Base-by-base conservation (phyloP, 2,888 invertebrate genomes). In the Emmelina monodactyla region DNA sequence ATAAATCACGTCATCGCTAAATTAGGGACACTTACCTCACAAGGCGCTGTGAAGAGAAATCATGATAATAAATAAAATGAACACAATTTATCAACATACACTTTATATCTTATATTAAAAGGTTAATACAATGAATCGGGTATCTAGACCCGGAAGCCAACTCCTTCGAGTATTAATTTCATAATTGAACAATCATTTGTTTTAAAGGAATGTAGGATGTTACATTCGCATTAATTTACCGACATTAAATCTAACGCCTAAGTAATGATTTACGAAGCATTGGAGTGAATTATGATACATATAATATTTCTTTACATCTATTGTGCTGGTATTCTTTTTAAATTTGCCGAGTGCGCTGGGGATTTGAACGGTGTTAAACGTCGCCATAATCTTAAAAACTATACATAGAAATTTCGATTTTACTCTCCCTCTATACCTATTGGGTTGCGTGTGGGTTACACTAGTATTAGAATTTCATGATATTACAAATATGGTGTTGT, bases 21-120 rank as follows among this genome's bases (percentile, higher is more conserved):
- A 28, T 14, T 55, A 66, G 72, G 75, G 68, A 60, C 49, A 75
- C 78, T 78, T 69, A 78, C 78, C 78, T 65, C 55, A 19, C 4
- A 11, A 37, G 42, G 53, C 62, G 64, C 75, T 76, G 76, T 73
- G 73, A 59, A 78, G 55, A 78, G 66, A 76, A 69, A 57, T 53
- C 61, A 63, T 59, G 49, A 67, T 75, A 71, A 75, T 66, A 76
- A 79, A 78, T 78, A 78, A 78, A 78, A 78, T 73, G 69, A 70
- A 75, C 75, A 75, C 59, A 53, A 55, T 57, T 76, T 68, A 75
- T 75, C 62, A 79, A 78, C 75, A 78, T 76, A 78, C 78, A 78
- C 72, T 79, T 79, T 79, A 79, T 79, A 71, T 78, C 75, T 71
- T 78, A 78, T 58, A 66, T 65, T 70, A 25, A 25, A 25, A 25